Evolutionary conservation across 2,113 vertebrate species (phyloP).

Genomic region (Oreamnos americanus): DNA sequence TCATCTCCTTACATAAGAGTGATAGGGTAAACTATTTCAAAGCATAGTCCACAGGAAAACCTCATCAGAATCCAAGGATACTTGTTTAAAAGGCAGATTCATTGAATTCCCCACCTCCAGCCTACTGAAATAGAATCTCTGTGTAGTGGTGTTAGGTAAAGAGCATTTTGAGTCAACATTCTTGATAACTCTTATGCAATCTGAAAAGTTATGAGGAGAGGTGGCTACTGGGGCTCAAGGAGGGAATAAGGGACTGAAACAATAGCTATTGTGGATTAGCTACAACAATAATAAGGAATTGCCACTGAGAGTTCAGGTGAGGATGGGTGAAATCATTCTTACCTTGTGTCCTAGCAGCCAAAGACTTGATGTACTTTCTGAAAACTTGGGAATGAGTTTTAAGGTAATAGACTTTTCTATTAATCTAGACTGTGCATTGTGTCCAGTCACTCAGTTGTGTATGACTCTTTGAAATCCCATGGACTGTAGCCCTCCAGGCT

Average conservation of each 20-base stretch:
- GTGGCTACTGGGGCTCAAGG: neutral
- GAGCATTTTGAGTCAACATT: neutral
- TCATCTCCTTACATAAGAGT: neutral
- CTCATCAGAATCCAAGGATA: neutral
- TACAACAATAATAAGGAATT: neutral
- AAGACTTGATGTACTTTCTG: neutral
- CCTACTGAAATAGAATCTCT: neutral
- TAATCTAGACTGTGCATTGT: neutral
- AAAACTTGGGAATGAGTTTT: neutral
- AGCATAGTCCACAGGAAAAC: neutral
- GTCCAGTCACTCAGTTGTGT: neutral
- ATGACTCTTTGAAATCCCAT: neutral
- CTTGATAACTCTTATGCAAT: neutral
- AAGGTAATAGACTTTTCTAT: neutral
- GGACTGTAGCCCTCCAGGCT: neutral
- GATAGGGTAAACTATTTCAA: neutral
- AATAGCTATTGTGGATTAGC: neutral
- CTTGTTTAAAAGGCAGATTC: neutral
- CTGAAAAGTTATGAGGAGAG: neutral
- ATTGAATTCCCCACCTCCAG: neutral
- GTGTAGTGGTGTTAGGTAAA: neutral
- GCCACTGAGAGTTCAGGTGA: neutral
- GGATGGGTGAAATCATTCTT: neutral
- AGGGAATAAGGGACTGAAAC: neutral
- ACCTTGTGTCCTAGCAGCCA: neutral